These are phyloP conservation scores for Tiphia femorata DNA, from an alignment of 2,888 invertebrate species.

Conservation along the genomic window DNA sequence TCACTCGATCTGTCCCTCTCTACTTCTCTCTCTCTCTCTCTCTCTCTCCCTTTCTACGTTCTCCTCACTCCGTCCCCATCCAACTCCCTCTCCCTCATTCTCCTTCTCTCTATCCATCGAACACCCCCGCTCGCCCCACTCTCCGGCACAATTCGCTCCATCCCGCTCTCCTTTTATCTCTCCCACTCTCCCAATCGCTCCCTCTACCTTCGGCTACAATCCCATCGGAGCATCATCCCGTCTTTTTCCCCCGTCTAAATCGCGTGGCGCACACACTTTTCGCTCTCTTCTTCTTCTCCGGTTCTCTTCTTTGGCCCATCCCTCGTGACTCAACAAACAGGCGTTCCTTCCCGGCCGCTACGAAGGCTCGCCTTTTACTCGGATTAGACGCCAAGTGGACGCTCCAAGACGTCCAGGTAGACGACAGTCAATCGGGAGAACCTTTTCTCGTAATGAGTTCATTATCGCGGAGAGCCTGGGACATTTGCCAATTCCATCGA, in stretches of 20 bases:
- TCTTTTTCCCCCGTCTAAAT: conserved; percentile 2
- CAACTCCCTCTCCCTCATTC: conserved; percentile 13
- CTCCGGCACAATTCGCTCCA: not conserved
- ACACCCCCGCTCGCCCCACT: not conserved
- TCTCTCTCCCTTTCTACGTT: conserved; percentile 5
- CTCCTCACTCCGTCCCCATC: conserved; percentile 8
- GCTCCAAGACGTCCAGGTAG: no score
- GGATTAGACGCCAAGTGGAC: no score
- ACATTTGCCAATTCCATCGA: no score
- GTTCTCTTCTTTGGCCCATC: not conserved
- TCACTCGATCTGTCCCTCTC: conserved; percentile 43
- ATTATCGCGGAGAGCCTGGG: no score
- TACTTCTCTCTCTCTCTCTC: conserved; percentile 16
- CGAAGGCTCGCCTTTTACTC: no score
- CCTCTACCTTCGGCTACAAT: conserved; percentile 1
- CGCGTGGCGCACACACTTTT: not conserved
- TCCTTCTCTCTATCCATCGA: not conserved
- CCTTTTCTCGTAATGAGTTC: no score
- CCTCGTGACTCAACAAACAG: not conserved
- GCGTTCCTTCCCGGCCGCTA: no score
- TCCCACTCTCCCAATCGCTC: not conserved
- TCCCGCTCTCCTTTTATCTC: conserved; percentile 5
- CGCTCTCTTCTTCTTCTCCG: not conserved
- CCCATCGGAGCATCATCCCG: not conserved
- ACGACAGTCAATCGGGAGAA: no score